Conservation (phyloP, 2,888 invertebrate genomes). For the Tetragnatha montana region DNA sequence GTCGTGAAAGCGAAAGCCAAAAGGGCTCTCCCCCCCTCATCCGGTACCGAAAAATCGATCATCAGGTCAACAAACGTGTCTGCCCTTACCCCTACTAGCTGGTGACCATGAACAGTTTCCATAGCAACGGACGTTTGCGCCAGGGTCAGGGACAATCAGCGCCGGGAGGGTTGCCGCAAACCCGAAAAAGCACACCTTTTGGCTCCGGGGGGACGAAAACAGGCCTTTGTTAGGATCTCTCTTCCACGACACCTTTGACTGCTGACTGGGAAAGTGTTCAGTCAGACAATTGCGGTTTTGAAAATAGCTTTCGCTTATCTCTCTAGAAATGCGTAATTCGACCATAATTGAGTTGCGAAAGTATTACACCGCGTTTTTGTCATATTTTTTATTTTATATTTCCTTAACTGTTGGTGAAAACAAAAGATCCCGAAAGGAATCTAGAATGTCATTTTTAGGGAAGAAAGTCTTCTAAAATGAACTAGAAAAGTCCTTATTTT, state of each 20-base stretch:
- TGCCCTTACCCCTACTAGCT: conserved; percentile 40
- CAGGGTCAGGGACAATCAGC: conserved; percentile 68
- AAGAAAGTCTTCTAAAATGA: too few relatives aligned
- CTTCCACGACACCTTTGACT: too few relatives aligned
- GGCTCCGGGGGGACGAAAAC: not conserved
- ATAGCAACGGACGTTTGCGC: conserved; percentile 68
- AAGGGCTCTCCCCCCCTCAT: conserved; percentile 7
- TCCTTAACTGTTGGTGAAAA: too few relatives aligned
- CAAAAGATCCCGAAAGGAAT: too few relatives aligned
- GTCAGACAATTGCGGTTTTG: not conserved
- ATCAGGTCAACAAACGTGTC: conserved; percentile 71
- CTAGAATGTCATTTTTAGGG: too few relatives aligned
- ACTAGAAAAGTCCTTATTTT: too few relatives aligned
- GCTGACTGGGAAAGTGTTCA: not conserved
- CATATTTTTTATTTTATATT: too few relatives aligned
- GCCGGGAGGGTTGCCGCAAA: not conserved
- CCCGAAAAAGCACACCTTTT: not conserved
- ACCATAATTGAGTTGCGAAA: too few relatives aligned
- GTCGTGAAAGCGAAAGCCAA: too few relatives aligned
- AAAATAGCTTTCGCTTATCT: not conserved
- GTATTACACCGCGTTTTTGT: too few relatives aligned
- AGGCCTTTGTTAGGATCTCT: too few relatives aligned
- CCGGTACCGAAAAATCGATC: conserved; percentile 66
- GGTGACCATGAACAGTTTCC: conserved; percentile 67
- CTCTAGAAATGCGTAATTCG: too few relatives aligned